Evolutionary conservation across 2,113 vertebrate species (phyloP).

Genomic region (Anser brachyrhynchus): DNA sequence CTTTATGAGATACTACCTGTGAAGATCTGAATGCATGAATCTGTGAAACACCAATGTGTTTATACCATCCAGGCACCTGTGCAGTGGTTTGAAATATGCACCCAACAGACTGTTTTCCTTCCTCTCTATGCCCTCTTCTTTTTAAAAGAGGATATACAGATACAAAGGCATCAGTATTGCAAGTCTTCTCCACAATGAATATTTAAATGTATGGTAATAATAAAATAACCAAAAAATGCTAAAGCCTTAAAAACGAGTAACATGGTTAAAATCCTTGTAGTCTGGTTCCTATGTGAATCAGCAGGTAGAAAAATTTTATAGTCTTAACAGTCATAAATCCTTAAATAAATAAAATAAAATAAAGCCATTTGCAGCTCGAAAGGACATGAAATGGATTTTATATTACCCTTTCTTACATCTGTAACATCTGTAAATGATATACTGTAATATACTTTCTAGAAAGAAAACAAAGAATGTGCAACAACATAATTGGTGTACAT

Average conservation of each 20-base stretch:
- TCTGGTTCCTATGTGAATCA: neutral
- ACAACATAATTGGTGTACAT: neutral
- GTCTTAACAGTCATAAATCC: neutral
- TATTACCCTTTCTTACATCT: neutral
- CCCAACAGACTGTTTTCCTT: neutral
- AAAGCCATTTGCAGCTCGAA: neutral
- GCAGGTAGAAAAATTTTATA: neutral
- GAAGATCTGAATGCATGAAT: neutral
- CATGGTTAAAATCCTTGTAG: neutral
- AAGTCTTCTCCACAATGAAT: neutral
- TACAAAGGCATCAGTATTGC: neutral
- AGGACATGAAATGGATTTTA: neutral
- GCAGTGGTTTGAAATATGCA: neutral
- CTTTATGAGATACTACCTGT: neutral
- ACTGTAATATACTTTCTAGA: neutral
- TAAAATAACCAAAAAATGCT: neutral
- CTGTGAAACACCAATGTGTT: neutral
- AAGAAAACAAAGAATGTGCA: neutral
- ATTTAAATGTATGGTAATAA: neutral
- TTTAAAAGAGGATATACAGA: neutral
- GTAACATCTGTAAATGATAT: neutral
- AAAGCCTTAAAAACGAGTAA: neutral
- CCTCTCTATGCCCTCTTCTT: neutral
- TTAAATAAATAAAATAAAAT: neutral
- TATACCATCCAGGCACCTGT: neutral